Percentiles rank a stretch among this genome's conserved stretches.
Conservation (phyloP, 2,888 invertebrate genomes). For the Stenodera caucasica region DNA sequence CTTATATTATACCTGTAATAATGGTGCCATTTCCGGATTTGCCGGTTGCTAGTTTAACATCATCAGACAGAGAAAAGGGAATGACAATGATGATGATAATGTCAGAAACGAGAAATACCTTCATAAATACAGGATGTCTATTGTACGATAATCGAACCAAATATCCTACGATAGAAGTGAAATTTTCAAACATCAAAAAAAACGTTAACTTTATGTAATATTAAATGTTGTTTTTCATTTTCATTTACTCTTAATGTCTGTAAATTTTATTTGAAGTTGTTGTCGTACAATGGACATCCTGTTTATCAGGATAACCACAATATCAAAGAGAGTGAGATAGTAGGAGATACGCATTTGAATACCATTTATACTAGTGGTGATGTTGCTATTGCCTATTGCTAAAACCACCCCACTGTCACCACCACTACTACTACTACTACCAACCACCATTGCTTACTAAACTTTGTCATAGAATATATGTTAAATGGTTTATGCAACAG, state of each 20-base stretch:
- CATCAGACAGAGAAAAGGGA: constrained; percentile 15
- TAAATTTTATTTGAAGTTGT: no score
- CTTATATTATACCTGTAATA: constrained; percentile 14
- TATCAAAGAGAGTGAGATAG: background rate
- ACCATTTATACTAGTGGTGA: constrained; percentile 10
- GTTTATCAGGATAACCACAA: constrained; percentile 21
- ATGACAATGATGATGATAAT: constrained; percentile 22
- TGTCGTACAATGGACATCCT: no score
- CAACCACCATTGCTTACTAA: constrained; percentile 31
- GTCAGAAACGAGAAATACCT: constrained; percentile 5
- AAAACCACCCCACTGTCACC: background rate
- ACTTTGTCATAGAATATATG: constrained; percentile 53
- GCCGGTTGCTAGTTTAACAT: constrained; percentile 6
- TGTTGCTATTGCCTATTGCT: background rate
- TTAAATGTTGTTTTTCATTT: no score
- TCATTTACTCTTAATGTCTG: no score
- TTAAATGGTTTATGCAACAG: constrained; percentile 56
- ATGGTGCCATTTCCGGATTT: constrained; percentile 10
- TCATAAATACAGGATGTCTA: constrained; percentile 21
- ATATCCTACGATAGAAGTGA: no score
- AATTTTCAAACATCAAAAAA: no score
- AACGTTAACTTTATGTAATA: no score
- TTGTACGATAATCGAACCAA: no score
- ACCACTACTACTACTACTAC: no score
- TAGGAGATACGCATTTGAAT: constrained; percentile 24